Evolutionary conservation across 1,140 invertebrate species (phyloP).

Genomic region (Sycophila sp.): DNA sequence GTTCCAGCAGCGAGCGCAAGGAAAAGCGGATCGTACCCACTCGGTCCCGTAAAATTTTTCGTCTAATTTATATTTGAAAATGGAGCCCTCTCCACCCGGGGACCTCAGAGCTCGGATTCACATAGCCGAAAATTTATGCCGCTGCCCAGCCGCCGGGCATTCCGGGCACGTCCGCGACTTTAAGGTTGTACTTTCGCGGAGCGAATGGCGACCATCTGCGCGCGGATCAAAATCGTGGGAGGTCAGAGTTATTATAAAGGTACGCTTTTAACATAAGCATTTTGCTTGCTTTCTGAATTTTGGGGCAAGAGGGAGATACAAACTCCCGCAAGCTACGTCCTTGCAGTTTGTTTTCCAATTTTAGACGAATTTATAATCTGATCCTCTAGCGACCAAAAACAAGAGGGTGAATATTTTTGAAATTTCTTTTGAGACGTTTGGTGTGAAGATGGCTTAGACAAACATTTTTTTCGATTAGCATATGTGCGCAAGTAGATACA

Average conservation of each 20-base stretch:
- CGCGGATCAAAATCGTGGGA: neutral
- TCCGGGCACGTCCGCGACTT: slow-evolving; percentile 31
- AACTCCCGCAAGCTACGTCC: neutral
- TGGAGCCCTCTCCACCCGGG: slow-evolving; percentile 23
- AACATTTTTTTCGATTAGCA: too few species aligned
- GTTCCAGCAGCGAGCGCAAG: too few species aligned
- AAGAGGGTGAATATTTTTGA: too few species aligned
- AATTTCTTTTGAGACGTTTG: too few species aligned
- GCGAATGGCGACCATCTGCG: slow-evolving; percentile 25
- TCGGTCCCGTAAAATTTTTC: slow-evolving; percentile 3
- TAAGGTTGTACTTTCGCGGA: slow-evolving; percentile 28
- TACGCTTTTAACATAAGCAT: too few species aligned
- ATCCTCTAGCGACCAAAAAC: too few species aligned
- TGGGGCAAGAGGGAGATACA: neutral
- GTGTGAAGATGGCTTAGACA: too few species aligned
- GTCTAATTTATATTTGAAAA: slow-evolving; percentile 29
- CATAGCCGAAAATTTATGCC: slow-evolving; percentile 29
- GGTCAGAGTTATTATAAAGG: too few species aligned
- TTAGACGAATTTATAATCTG: neutral
- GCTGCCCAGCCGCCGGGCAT: neutral
- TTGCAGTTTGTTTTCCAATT: neutral
- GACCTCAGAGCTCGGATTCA: too few species aligned
- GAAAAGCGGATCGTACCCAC: slow-evolving; percentile 26
- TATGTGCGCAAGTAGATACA: too few species aligned
- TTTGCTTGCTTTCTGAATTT: too few species aligned